Evolutionary conservation across 2,888 invertebrate species (phyloP), one percentile per base, ranked within the genome.

Genomic region (Stenodema calcarata): DNA sequence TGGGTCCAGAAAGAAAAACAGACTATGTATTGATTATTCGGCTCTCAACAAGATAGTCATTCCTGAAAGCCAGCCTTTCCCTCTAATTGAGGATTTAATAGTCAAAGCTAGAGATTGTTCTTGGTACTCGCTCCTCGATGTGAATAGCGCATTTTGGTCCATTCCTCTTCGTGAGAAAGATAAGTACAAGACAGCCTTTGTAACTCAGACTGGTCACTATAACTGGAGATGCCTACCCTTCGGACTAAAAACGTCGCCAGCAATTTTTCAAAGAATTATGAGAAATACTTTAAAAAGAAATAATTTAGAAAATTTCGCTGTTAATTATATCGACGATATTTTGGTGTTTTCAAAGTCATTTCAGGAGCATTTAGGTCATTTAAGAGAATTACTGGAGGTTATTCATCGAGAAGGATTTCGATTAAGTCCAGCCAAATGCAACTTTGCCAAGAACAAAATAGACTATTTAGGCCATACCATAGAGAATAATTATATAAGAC

Each of bases 341-440:
- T 27, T 76, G 16, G 7, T 76, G 27, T 85, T 76, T 85, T 89
- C 89, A 42, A 86, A 87, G 87, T 87, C 89, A 50, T 89, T 88
- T 76, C 84, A 87, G n/a, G 88, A 89, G 83, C 88, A 89, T 80
- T n/a, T 89, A 62, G 28, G 82, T 41, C 89, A 89, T 79, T 11
- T 89, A 70, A 75, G 87, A 50, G 27, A 44, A 86, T 70, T 89
- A 86, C 73, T 89, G 78, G 54, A 89, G 47, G 89, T 88, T 35
- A 88, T 89, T 28, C 12, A 44, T 50, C 87, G 78, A 85, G 89
- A 89, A 87, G 89, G 89, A 14, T 89, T 89, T 41, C 87, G 88
- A 87, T 35, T 89, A 79, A 89, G 89, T 50, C 88, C 88, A 62
- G 79, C 84, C 18, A 89, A 89, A 87, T 89, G 88, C 47, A 88